Evolutionary conservation across 2,888 invertebrate genomes (phyloP).

Genomic region (Thelaira solivaga): DNA sequence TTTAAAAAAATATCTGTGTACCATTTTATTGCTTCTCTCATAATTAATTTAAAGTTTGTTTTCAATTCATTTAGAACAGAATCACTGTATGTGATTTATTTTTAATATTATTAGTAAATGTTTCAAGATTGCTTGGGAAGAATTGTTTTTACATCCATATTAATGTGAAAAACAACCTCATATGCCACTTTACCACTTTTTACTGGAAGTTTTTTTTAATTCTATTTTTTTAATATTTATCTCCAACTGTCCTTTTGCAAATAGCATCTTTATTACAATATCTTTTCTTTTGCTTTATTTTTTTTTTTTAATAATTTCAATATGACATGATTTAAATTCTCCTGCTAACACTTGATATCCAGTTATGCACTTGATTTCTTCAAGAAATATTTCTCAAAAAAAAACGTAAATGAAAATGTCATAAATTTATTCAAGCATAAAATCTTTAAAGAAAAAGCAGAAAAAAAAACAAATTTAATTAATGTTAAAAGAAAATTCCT

Average conservation of each 20-base stretch:
- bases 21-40: too few species aligned
- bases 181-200: too few species aligned
- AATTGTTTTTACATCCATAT: too few species aligned
- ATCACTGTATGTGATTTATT: too few species aligned
- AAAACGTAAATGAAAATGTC: background rate
- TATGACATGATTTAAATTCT: slow-evolving; percentile 18
- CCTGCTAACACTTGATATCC: slow-evolving; percentile 9
- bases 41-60: too few species aligned
- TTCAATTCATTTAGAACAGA: too few species aligned
- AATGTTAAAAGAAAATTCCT: slow-evolving; percentile 17
- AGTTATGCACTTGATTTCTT: background rate
- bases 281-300: background rate
- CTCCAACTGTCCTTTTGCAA: background rate
- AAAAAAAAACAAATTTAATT: slow-evolving; percentile 26
- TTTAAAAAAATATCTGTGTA: too few species aligned
- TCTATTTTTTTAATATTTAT: background rate
- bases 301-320: slow-evolving; percentile 18
- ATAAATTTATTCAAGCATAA: slow-evolving; percentile 24
- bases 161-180: too few species aligned
- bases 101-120: too few species aligned
- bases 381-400: background rate
- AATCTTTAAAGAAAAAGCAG: background rate
- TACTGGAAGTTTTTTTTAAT: too few species aligned
- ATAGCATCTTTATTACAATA: slow-evolving; percentile 9
- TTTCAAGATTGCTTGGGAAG: too few species aligned